Evolutionary conservation across 2,113 vertebrate species (phyloP), one percentile per base, ranked within the genome.

Genomic region (Catagonus wagneri): DNA sequence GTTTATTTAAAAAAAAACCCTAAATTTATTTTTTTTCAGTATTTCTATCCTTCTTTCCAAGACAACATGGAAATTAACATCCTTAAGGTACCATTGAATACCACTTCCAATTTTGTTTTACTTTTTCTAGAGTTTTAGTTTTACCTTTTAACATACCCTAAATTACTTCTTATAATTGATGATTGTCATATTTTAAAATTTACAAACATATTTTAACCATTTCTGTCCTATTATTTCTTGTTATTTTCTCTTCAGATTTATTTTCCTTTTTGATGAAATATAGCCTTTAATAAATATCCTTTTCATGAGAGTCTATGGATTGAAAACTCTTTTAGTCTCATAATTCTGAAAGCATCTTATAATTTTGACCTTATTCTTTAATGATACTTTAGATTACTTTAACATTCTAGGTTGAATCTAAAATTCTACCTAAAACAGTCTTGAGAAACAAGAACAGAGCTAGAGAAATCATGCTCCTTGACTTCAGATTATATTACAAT

Each of bases 331-430:
- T 27, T 74, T 36, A 89, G 50, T 32, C 8, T 79, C 39, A 3
- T n/a, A 91, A 78, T 23, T 84, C 69, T 88, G 69, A 71, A 78
- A 39, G 60, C 39, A 6, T 27, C 54, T 83, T 91, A 56, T 91
- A 56, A 76, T 56, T 90, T 83, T 84, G 23, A 92, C 23, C 12
- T 86, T 83, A 69, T 90, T 91, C 52, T 36, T 93, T 78, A 88
- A 83, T 39, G 71, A 83, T 44, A 60, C 25, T 88, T 87, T 36
- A 88, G 32, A 29, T 16, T 19, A 4, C 29, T 52, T 66, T 78
- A 68, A 91, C 74, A 89, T 84, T 88, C 65, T 54, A 78, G 19
- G n/a, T 72, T 86, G 54, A 19, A 22, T 61, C 22, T 61, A 23
- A 61, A 61, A 44, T 44, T 44, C 44, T 25, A 61, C 7, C 23